Percentiles rank a stretch among this genome's conserved stretches.
Evolutionary conservation across 2,113 vertebrate species (phyloP).

Genomic region (Myrmecobius fasciatus): DNA sequence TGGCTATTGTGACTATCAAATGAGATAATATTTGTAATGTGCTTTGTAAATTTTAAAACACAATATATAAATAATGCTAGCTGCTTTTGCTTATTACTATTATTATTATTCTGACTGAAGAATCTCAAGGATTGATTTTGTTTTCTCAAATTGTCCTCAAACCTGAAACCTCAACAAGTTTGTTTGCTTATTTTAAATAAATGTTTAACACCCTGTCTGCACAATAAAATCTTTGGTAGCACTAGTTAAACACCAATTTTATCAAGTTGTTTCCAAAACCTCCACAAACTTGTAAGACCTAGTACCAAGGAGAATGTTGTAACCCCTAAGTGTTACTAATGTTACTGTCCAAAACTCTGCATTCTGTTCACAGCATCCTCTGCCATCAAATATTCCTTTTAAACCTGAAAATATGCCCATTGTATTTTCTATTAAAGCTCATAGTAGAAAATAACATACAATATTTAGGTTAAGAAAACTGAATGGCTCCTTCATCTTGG

Average conservation of each 20-base stretch:
- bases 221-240: neutral
- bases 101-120: neutral
- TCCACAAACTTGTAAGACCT: neutral
- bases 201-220: slow-evolving; percentile 6
- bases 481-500: neutral
- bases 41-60: neutral
- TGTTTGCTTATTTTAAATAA: slow-evolving; percentile 4
- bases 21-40: neutral
- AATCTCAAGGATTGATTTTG: slow-evolving; percentile 17
- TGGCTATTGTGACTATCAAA: neutral
- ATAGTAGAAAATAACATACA: slow-evolving; percentile 59
- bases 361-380: slow-evolving; percentile 5
- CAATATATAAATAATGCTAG: neutral
- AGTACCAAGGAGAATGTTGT: neutral
- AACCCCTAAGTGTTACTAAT: neutral
- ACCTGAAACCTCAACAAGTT: slow-evolving; percentile 3
- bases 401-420: slow-evolving; percentile 42
- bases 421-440: slow-evolving; percentile 59
- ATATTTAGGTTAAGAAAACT: slow-evolving; percentile 53
- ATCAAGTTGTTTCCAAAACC: neutral
- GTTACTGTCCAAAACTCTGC: neutral
- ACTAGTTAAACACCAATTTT: neutral
- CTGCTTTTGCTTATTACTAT: neutral
- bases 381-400: slow-evolving; percentile 42
- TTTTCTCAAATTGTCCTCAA: neutral